Percentiles rank a stretch among this genome's conserved stretches.
Conservation (phyloP, 2,113 vertebrate genomes). For the Engystomops pustulosus region DNA sequence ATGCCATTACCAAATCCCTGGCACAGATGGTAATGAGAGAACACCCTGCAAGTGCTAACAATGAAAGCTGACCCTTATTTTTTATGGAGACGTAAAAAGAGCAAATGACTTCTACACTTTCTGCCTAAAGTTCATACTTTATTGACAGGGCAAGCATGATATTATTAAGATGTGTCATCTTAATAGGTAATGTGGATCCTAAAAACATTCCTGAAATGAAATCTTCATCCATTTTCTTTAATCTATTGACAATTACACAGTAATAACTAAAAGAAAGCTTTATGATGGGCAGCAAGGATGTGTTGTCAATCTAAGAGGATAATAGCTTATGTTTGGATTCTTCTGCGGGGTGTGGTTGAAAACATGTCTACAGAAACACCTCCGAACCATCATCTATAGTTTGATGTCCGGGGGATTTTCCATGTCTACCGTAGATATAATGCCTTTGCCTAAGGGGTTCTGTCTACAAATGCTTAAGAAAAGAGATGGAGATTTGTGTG, state of each 20-base stretch:
- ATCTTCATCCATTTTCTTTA: constrained; percentile 42
- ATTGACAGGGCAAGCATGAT: constrained; percentile 23
- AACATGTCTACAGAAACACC: constrained; percentile 6
- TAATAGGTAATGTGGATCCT: constrained; percentile 18
- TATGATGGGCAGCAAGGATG: constrained; percentile 3
- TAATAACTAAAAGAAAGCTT: constrained; percentile 23
- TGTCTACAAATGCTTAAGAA: neutral
- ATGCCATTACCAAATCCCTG: neutral
- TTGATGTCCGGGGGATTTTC: neutral
- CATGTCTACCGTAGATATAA: neutral
- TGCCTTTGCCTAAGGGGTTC: neutral
- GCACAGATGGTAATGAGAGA: neutral
- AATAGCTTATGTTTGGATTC: constrained; percentile 16
- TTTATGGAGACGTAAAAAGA: neutral
- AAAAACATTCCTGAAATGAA: constrained; percentile 42
- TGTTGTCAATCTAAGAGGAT: constrained; percentile 38
- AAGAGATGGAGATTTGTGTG: neutral
- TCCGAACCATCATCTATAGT: neutral
- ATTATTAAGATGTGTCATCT: constrained; percentile 24
- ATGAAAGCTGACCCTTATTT: neutral
- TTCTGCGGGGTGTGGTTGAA: constrained; percentile 19
- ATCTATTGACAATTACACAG: constrained; percentile 31
- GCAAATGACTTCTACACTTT: neutral
- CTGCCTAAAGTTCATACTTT: constrained; percentile 31
- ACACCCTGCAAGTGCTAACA: neutral